Conservation (phyloP, 2,888 invertebrate genomes). For the Scaptomyza cyrtandrae region DNA sequence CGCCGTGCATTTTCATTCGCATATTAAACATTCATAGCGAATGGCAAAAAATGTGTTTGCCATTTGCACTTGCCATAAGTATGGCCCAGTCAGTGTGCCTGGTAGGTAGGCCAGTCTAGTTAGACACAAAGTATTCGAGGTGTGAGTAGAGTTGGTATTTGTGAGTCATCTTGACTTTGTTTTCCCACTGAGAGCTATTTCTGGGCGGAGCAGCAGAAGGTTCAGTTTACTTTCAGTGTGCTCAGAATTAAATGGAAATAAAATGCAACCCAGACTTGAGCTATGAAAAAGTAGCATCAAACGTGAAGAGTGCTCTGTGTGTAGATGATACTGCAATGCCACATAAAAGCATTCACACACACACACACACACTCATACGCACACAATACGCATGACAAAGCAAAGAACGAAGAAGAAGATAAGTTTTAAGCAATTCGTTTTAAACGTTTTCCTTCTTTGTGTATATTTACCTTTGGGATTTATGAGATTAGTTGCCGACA, state of each 20-base stretch:
- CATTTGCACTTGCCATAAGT: conserved; percentile 2
- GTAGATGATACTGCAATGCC: conserved; percentile 43
- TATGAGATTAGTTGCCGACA: conserved; percentile 73
- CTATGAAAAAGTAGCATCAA: conserved; percentile 20
- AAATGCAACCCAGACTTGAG: conserved; percentile 51
- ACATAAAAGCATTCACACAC: conserved; percentile 29
- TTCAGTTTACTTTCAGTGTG: conserved; percentile 15
- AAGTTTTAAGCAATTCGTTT: conserved; percentile 72
- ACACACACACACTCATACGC: conserved; percentile 1
- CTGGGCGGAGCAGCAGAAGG: conserved; percentile 10
- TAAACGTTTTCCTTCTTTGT: conserved; percentile 68
- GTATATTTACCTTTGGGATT: conserved; percentile 77
- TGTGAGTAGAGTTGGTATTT: background rate
- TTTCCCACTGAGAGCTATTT: conserved; percentile 5
- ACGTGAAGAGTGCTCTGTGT: conserved; percentile 12
- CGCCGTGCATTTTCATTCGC: conserved; percentile 23
- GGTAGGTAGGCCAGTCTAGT: background rate
- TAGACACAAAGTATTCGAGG: background rate
- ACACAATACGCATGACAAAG: conserved; percentile 9
- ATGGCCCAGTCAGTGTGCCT: background rate
- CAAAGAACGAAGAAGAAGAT: conserved; percentile 31
- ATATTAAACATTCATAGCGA: conserved; percentile 45
- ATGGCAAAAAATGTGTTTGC: conserved; percentile 31
- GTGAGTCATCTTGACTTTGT: background rate
- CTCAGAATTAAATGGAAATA: conserved; percentile 67